These are phyloP conservation scores for Epirrhoe tristata DNA, from an alignment of 2,888 invertebrate genomes.

Conservation along the genomic window DNA sequence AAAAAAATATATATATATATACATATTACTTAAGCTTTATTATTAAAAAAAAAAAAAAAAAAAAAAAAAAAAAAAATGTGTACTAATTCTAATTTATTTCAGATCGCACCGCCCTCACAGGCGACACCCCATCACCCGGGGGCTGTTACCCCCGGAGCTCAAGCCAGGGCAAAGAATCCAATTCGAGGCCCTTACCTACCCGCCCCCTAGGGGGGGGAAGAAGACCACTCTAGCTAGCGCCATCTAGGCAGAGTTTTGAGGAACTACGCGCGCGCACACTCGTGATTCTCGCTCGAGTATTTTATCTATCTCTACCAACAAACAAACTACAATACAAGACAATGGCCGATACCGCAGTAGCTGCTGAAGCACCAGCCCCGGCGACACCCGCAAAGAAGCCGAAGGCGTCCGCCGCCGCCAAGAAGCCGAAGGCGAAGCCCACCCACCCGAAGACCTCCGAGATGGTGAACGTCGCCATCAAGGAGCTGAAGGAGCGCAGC, in stretches of 20 bases:
- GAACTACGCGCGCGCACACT: background rate
- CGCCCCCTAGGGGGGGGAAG: too few relatives aligned
- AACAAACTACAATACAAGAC: constrained; percentile 11
- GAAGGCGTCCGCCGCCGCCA: constrained; percentile 47
- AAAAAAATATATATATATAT: background rate
- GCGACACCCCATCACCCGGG: background rate
- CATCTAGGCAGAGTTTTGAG: background rate
- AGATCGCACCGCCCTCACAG: background rate
- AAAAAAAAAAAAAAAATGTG: too few relatives aligned
- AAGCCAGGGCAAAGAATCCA: too few relatives aligned
- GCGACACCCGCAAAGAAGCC: constrained; percentile 59
- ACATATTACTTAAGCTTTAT: too few relatives aligned
- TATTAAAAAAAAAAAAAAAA: background rate
- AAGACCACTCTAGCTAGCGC: background rate
- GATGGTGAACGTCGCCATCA: constrained; percentile 86
- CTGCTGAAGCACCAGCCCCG: constrained; percentile 56
- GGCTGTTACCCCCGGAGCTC: background rate
- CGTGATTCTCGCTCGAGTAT: background rate
- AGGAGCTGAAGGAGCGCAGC: constrained; percentile 80
- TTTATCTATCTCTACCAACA: background rate
- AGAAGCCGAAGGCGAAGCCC: constrained; percentile 61
- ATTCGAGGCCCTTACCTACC: too few relatives aligned
- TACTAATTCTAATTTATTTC: too few relatives aligned
- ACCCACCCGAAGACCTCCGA: constrained; percentile 58
- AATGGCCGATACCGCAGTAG: constrained; percentile 57